Evolutionary conservation across 2,113 vertebrate genomes (phyloP).

Genomic region (Elachura formosa): DNA sequence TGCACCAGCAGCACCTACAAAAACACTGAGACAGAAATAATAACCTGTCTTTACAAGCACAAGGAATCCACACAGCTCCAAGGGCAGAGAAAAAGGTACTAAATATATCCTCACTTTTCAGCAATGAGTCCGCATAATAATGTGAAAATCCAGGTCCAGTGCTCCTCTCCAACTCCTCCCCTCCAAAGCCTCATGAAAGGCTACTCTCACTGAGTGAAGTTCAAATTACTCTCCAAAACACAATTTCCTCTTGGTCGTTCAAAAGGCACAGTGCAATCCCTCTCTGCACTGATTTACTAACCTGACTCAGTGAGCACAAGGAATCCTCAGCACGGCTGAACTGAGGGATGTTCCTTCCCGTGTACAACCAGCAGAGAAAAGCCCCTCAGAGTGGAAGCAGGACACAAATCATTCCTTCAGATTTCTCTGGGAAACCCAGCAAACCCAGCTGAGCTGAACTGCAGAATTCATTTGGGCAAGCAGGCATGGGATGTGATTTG

Average conservation of each 20-base stretch:
- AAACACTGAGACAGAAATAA: neutral
- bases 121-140: neutral
- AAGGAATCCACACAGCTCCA: neutral
- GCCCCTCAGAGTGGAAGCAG: neutral
- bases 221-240: neutral
- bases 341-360: neutral
- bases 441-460: neutral
- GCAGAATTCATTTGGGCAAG: neutral
- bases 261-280: neutral
- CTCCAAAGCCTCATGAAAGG: neutral
- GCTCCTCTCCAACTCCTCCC: neutral
- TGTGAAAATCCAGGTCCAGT: neutral
- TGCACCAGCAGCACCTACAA: neutral
- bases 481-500: neutral
- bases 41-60: neutral
- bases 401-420: neutral
- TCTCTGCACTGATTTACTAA: neutral
- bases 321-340: neutral
- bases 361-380: neutral
- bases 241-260: neutral
- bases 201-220: neutral
- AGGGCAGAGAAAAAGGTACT: neutral
- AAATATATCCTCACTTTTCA: neutral
- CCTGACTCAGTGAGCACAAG: accelerated
- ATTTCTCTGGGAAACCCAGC: neutral